phyloP scores from a whole-genome alignment of 2,113 vertebrate species.

The Hippopotamus amphibius region DNA sequence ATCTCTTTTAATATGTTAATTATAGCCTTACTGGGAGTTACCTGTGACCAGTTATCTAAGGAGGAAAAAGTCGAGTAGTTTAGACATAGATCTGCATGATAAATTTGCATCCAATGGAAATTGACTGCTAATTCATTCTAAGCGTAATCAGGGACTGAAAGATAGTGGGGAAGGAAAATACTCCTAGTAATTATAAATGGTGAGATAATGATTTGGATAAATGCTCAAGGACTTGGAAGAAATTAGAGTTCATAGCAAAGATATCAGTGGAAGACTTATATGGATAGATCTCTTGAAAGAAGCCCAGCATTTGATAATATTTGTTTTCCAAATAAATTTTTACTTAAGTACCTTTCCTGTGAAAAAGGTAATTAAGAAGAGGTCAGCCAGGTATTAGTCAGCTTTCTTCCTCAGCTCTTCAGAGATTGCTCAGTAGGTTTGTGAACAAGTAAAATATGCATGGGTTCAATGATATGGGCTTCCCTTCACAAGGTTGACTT shows the following conservation, averaged over 20 bases:
- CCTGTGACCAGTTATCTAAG: background rate
- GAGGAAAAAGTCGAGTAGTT: background rate
- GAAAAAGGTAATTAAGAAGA: background rate
- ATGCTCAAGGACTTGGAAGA: background rate
- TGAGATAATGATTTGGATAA: background rate
- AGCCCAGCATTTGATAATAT: background rate
- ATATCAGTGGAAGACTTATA: background rate
- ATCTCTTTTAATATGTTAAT: background rate
- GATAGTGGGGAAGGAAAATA: background rate
- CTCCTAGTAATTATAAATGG: background rate
- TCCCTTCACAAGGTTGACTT: background rate
- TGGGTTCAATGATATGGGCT: background rate
- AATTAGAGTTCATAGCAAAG: background rate
- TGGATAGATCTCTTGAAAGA: background rate
- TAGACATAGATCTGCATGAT: background rate
- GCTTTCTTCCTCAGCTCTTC: background rate
- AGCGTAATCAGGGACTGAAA: background rate
- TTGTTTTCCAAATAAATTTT: background rate
- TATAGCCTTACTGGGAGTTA: background rate
- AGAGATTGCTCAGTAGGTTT: background rate
- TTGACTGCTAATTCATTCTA: background rate
- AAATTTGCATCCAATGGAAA: background rate
- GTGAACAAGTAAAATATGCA: background rate
- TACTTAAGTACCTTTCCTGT: background rate
- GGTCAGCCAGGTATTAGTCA: background rate